Conservation (phyloP, 2,888 invertebrate species). For the Luperina nickerlii region DNA sequence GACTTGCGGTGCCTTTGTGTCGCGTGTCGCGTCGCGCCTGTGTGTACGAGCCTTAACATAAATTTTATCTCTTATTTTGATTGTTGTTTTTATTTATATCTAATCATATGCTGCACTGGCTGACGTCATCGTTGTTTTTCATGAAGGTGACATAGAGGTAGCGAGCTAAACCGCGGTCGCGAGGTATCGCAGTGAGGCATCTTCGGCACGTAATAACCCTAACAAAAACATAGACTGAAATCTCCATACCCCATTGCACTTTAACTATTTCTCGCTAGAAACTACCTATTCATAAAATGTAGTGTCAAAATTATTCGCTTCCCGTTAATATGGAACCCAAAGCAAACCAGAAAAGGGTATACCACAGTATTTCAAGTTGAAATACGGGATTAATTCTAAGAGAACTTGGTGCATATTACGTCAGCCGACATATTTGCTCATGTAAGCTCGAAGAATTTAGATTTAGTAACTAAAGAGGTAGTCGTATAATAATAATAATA, state of each 20-base stretch:
- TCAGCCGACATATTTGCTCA: conserved; percentile 22
- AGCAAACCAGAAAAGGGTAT: conserved; percentile 38
- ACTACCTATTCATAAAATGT: background rate
- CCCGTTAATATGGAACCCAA: conserved; percentile 17
- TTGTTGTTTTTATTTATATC: too few species aligned
- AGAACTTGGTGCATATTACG: conserved; percentile 21
- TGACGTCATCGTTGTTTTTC: too few species aligned
- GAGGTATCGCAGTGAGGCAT: too few species aligned
- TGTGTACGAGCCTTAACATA: too few species aligned
- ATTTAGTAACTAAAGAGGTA: conserved; percentile 35
- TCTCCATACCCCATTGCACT: background rate
- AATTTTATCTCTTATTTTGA: too few species aligned
- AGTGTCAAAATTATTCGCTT: conserved; percentile 30
- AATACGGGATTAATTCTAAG: conserved; percentile 48
- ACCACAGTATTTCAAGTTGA: conserved; percentile 35
- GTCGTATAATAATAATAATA: too few species aligned
- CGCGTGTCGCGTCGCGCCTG: too few species aligned
- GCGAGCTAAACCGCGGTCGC: too few species aligned
- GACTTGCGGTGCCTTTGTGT: too few species aligned
- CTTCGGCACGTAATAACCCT: background rate
- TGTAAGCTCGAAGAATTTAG: conserved; percentile 18
- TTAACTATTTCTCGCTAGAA: background rate
- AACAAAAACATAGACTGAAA: background rate
- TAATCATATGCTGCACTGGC: too few species aligned
- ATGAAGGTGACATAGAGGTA: too few species aligned